phyloP scores from a whole-genome alignment of 2,797 vertebrate genomes.

The Rallus crepitans region DNA sequence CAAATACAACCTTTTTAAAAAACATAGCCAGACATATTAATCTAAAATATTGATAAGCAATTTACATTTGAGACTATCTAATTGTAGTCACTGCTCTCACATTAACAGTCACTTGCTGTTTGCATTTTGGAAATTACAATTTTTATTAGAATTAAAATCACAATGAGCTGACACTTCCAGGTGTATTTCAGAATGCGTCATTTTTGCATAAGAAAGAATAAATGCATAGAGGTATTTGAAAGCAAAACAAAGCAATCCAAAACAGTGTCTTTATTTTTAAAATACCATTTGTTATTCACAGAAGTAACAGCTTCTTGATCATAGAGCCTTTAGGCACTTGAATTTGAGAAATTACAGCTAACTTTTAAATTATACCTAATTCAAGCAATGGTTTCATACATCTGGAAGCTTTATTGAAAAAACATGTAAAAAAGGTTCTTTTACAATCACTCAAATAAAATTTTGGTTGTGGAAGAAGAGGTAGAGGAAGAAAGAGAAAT shows the following conservation, averaged over 20 bases:
- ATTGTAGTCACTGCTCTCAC: constrained; percentile 55
- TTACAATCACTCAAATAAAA: background rate
- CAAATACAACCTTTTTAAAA: constrained; percentile 77
- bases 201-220: constrained; percentile 48
- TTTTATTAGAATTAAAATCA: constrained; percentile 54
- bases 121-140: constrained; percentile 57
- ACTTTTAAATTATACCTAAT: background rate
- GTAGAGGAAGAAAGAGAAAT: background rate
- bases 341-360: constrained; percentile 16
- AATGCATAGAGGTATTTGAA: background rate
- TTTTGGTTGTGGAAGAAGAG: background rate
- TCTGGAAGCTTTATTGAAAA: background rate
- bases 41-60: constrained; percentile 77
- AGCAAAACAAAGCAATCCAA: constrained; percentile 31
- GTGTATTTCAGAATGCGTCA: constrained; percentile 23
- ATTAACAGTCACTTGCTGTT: constrained; percentile 43
- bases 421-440: background rate
- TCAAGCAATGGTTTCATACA: background rate
- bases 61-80: constrained; percentile 70
- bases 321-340: background rate
- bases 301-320: constrained; percentile 11
- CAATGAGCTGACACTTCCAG: background rate
- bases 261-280: constrained; percentile 23
- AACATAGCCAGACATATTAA: constrained; percentile 72
- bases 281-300: constrained; percentile 4